Conservation (phyloP, 2,797 vertebrate species). For the Melanotaenia trifasciata region DNA sequence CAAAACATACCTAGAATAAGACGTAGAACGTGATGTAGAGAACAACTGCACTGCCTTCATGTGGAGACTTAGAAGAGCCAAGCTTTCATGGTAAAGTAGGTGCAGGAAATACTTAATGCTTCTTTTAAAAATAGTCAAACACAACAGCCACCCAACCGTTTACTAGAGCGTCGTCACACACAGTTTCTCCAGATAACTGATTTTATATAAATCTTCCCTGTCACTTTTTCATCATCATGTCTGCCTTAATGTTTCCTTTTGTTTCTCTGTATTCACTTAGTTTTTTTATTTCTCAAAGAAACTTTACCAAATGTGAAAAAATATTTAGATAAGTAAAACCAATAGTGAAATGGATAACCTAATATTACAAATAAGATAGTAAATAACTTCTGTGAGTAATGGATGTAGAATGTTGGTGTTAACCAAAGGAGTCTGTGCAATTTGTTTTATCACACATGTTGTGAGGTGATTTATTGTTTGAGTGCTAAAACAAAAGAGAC, state of each 20-base stretch:
- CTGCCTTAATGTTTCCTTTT: too few relatives aligned
- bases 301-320: too few relatives aligned
- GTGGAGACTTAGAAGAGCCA: not conserved
- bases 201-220: not conserved
- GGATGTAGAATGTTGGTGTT: not conserved
- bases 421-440: not conserved
- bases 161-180: slow-evolving; percentile 2
- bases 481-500: not conserved
- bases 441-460: slow-evolving; percentile 11
- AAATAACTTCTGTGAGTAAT: not conserved
- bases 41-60: not conserved
- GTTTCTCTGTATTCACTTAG: too few relatives aligned
- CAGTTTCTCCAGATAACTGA: slow-evolving; percentile 14
- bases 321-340: too few relatives aligned
- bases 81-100: slow-evolving; percentile 20
- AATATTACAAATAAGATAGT: not conserved
- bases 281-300: too few relatives aligned
- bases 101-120: slow-evolving; percentile 29
- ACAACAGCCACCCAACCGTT: slow-evolving; percentile 29
- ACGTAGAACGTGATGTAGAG: not conserved
- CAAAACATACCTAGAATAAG: too few relatives aligned
- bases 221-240: too few relatives aligned
- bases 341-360: not conserved
- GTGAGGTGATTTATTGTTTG: slow-evolving; percentile 1
- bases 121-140: slow-evolving; percentile 21